These are phyloP conservation scores for Protophormia terraenovae DNA, from an alignment of 2,888 invertebrate genomes.

Conservation along the genomic window DNA sequence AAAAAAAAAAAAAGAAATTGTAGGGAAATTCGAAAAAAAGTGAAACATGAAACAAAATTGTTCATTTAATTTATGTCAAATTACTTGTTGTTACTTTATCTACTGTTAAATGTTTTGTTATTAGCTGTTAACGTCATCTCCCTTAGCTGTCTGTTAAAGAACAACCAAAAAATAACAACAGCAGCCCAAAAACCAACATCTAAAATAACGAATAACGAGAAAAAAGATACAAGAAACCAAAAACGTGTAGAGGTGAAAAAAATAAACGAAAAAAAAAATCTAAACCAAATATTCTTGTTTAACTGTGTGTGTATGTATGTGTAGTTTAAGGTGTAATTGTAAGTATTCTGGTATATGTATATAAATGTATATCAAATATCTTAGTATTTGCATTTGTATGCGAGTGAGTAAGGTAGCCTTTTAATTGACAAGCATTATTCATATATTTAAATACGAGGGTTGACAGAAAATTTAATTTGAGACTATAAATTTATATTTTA, in stretches of 20 bases:
- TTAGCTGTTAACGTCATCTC: constrained; percentile 51
- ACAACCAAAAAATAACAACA: not conserved
- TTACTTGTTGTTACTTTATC: constrained; percentile 57
- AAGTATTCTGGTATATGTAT: not conserved
- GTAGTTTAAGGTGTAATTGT: not conserved
- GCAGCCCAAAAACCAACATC: not conserved
- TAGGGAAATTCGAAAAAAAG: not conserved
- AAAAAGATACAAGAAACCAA: not conserved
- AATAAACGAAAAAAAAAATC: not conserved
- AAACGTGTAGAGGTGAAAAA: not conserved
- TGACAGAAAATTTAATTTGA: not conserved
- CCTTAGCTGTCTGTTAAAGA: not conserved
- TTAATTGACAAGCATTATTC: not conserved
- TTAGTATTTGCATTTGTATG: not conserved
- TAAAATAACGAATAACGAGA: not conserved
- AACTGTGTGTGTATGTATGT: no score
- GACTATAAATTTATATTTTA: no score
- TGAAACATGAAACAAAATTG: constrained; percentile 45
- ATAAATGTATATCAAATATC: not conserved
- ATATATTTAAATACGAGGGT: not conserved
- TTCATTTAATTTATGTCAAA: constrained; percentile 64
- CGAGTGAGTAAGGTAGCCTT: not conserved
- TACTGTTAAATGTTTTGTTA: constrained; percentile 59
- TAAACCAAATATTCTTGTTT: not conserved
- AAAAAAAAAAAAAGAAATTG: not conserved